phyloP scores from a whole-genome alignment of 2,113 vertebrate genomes.

The Mungos mungo region DNA sequence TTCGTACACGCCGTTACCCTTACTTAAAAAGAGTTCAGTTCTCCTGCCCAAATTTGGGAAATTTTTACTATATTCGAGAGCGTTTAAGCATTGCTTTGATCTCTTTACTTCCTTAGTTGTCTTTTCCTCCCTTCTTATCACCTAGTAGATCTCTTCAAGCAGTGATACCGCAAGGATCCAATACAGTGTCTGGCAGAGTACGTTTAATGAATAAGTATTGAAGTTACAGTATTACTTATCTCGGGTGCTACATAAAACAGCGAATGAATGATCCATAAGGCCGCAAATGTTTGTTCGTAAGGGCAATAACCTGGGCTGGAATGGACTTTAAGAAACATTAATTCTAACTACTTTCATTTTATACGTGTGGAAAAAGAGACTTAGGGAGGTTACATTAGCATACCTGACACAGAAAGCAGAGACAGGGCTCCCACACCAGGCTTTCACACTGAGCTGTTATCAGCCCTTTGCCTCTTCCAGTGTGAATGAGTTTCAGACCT shows the following conservation, averaged over 20 bases:
- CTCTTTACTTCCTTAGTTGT: background rate
- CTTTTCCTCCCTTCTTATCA: background rate
- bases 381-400: background rate
- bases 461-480: background rate
- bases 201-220: background rate
- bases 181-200: background rate
- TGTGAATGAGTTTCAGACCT: background rate
- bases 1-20: too few relatives aligned
- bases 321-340: background rate
- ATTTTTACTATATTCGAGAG: background rate
- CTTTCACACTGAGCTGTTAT: background rate
- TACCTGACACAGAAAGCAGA: background rate
- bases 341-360: background rate
- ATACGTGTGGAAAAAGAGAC: background rate
- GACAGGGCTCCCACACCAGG: background rate
- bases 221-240: background rate
- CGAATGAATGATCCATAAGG: background rate
- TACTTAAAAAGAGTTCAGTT: background rate
- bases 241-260: background rate
- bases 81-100: background rate
- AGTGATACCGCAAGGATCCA: background rate
- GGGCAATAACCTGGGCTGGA: background rate
- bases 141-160: background rate
- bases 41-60: background rate
- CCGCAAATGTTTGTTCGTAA: background rate